Evolutionary conservation across 2,797 vertebrate genomes (phyloP).

Genomic region (Artibeus lituratus): DNA sequence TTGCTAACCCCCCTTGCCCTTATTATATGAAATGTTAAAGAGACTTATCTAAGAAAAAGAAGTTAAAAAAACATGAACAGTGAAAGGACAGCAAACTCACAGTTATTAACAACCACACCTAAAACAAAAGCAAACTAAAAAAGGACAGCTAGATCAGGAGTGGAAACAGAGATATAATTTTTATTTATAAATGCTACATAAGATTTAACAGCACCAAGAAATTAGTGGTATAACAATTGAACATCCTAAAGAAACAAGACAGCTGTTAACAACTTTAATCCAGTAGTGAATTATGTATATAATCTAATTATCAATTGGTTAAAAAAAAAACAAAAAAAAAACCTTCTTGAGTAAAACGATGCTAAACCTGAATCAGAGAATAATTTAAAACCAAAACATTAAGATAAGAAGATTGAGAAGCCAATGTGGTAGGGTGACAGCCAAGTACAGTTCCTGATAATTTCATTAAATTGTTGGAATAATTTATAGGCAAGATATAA

Average conservation of each 20-base stretch:
- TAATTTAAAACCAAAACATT: conserved; percentile 22
- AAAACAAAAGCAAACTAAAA: no score
- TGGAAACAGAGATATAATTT: no score
- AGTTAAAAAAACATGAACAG: no score
- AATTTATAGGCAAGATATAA: conserved; percentile 8
- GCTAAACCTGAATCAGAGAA: background rate
- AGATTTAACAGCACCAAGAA: background rate
- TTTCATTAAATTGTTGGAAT: background rate
- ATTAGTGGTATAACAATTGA: background rate
- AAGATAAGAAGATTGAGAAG: background rate
- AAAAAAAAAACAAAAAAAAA: background rate
- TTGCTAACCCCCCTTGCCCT: no score
- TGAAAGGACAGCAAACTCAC: no score
- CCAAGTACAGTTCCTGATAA: background rate
- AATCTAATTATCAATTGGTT: background rate
- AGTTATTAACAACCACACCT: no score
- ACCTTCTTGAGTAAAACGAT: background rate
- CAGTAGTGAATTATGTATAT: background rate
- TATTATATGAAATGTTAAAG: no score
- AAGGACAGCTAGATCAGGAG: no score
- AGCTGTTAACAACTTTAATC: background rate
- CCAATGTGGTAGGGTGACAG: background rate
- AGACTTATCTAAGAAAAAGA: no score
- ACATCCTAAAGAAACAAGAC: background rate
- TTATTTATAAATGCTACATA: background rate